Conservation (phyloP, 2,888 invertebrate species). For the Phengaris arion region DNA sequence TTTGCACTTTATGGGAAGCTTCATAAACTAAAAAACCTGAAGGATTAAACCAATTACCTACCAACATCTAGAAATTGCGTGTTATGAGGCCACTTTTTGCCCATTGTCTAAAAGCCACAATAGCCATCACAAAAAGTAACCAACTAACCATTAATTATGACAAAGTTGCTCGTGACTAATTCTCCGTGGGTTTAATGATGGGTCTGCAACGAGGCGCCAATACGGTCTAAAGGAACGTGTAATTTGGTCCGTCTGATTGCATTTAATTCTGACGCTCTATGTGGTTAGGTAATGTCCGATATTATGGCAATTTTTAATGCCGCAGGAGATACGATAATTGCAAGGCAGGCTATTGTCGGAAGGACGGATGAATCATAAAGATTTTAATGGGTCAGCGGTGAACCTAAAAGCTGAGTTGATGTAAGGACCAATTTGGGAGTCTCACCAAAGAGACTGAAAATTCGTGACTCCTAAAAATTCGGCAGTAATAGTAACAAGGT, state of each 20-base stretch:
- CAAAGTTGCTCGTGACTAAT: constrained; percentile 15
- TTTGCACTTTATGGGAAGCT: neutral
- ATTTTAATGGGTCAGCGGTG: neutral
- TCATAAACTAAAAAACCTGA: neutral
- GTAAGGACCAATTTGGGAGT: neutral
- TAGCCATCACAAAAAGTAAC: neutral
- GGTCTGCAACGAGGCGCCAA: constrained; percentile 71
- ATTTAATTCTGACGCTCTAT: constrained; percentile 40
- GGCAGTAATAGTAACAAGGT: too few relatives aligned
- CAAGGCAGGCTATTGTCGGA: neutral
- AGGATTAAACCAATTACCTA: neutral
- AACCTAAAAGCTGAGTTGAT: neutral
- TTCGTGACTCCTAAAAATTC: too few relatives aligned
- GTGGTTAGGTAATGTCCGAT: constrained; percentile 18
- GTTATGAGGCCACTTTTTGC: neutral
- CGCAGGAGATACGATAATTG: constrained; percentile 19
- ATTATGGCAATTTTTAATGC: constrained; percentile 18
- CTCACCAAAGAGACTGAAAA: neutral
- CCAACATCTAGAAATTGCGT: neutral
- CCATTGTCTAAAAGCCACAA: neutral
- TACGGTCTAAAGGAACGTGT: constrained; percentile 58
- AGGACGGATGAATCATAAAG: neutral
- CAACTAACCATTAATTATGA: constrained; percentile 20
- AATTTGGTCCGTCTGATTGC: constrained; percentile 54
- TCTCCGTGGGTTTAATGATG: constrained; percentile 50